Evolutionary conservation across 2,797 vertebrate species (phyloP), one percentile per base, ranked within the genome.

Genomic region (Melanotaenia boesemani): DNA sequence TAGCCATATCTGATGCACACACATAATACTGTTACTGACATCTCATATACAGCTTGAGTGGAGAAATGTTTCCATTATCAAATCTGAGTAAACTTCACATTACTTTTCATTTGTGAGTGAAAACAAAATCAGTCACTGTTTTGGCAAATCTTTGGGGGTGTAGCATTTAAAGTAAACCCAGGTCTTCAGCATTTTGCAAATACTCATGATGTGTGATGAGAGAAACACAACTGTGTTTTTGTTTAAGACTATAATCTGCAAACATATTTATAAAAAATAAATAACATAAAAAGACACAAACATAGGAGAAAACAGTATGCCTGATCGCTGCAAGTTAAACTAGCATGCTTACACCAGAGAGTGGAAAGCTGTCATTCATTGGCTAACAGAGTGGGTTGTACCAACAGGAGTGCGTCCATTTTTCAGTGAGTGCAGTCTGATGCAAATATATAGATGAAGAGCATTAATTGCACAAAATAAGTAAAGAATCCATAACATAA

Each of bases 271-370:
- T 94, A 95, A 95, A 90, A 95, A 96, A 96, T 96, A 97, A 96
- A 96, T 96, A 96, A 95, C 93, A 95, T 89, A 92, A 86, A 94
- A 94, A 93, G 92, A 95, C 91, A 74, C 37, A 56, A 88, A 88
- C 72, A n/a, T 59, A 80, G 80, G 50, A 77, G 54, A 78, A 81
- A 75, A 81, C 26, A 94, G 93, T 92, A 94, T 92, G 94, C 91
- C 92, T 89, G 87, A 93, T 90, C 92, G 95, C 93, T 95, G 90
- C 81, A 89, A 76, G 83, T 92, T 94, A 87, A 91, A 92, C 94
- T 93, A 96, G 96, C 97, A 98, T 98, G 97, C 97, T 95, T 94
- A 96, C 90, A 83, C 87, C 94, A 86, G 94, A 91, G 85, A 88
- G 92, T 93, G 94, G 81, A 90, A 94, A 86, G 90, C 94, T 89